These are phyloP conservation scores for Oreochromis spilurus DNA, from an alignment of 2,113 vertebrate genomes.

Conservation along the genomic window DNA sequence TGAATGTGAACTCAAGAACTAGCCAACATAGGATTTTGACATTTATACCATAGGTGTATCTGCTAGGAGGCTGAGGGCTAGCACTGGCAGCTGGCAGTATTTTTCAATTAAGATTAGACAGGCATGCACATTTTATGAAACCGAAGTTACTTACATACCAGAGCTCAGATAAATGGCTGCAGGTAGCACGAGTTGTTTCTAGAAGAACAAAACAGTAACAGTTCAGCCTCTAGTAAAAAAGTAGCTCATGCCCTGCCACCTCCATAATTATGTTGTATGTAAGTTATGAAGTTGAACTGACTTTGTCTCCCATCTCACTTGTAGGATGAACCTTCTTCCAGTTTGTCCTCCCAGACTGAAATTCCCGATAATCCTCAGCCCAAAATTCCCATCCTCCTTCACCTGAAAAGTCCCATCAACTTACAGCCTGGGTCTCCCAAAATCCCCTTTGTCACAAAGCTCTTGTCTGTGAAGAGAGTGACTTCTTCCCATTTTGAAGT, in stretches of 20 bases:
- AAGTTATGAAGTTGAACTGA: not conserved
- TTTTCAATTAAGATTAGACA: not conserved
- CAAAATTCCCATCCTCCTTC: constrained; percentile 10
- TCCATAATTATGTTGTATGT: not conserved
- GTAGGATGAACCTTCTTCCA: not conserved
- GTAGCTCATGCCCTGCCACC: not conserved
- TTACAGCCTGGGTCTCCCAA: not conserved
- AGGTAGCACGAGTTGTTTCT: not conserved
- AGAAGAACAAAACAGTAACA: not conserved
- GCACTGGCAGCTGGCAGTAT: not conserved
- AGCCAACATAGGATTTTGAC: not conserved
- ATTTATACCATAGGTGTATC: not conserved
- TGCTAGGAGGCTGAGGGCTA: not conserved
- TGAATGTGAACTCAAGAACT: not conserved
- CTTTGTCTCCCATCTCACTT: not conserved
- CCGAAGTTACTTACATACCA: not conserved
- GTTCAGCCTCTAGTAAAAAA: not conserved
- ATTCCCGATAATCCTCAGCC: not conserved
- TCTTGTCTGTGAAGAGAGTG: not conserved
- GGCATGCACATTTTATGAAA: not conserved
- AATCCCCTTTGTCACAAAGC: not conserved
- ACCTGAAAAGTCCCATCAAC: not conserved
- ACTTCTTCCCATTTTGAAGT: not conserved
- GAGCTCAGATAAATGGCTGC: not conserved
- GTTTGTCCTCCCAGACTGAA: not conserved